Evolutionary conservation across 2,888 invertebrate species (phyloP).

Genomic region (Nymphalis c-album): DNA sequence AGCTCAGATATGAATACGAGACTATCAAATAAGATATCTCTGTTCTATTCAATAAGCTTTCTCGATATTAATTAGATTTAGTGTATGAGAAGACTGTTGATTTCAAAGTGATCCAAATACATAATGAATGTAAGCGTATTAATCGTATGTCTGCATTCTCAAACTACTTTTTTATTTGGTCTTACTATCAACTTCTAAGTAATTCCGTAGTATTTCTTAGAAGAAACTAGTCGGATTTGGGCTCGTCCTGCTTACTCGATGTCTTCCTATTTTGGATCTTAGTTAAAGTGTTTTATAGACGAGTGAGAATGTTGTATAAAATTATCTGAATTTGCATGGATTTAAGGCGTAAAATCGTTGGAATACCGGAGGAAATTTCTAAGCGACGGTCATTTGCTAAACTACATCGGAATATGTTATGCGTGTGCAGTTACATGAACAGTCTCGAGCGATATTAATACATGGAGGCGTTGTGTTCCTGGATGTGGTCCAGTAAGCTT

Average conservation of each 20-base stretch:
- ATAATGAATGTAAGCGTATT: not conserved
- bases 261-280: conserved; percentile 42
- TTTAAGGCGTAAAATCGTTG: conserved; percentile 60
- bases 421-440: conserved; percentile 56
- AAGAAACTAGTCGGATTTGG: conserved; percentile 38
- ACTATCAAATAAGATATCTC: no score
- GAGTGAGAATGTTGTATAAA: conserved; percentile 48
- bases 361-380: conserved; percentile 62
- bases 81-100: not conserved
- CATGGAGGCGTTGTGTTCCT: conserved; percentile 39
- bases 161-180: conserved; percentile 12
- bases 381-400: conserved; percentile 61
- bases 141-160: conserved; percentile 3
- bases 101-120: conserved; percentile 2
- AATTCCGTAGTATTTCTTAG: conserved; percentile 38
- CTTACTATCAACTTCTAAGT: conserved; percentile 30
- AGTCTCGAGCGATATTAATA: conserved; percentile 45
- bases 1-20: no score
- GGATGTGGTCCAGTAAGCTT: conserved; percentile 16
- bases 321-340: conserved; percentile 60
- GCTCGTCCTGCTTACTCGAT: conserved; percentile 30
- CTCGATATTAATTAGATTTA: no score
- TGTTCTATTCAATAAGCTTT: no score
- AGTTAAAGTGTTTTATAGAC: conserved; percentile 36
- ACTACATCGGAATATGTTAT: conserved; percentile 64